These are phyloP conservation scores for Labeo catla DNA, from an alignment of 2,113 vertebrate genomes.

Conservation along the genomic window DNA sequence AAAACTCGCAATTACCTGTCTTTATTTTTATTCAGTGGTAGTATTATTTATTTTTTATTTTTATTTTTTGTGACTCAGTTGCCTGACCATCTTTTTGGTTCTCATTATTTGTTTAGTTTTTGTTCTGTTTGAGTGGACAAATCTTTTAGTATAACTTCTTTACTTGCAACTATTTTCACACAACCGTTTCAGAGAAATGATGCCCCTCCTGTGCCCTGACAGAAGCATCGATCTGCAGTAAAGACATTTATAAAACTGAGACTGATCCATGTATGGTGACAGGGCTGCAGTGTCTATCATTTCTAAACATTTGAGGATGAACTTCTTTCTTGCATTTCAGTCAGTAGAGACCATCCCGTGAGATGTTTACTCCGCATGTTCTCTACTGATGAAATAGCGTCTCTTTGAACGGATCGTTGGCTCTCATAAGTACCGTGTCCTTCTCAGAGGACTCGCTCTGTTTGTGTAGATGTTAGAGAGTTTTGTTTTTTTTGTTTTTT, in stretches of 20 bases:
- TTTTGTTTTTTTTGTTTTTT: not conserved
- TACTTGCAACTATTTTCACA: not conserved
- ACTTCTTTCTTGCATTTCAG: conserved; percentile 2
- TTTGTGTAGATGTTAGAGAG: not conserved
- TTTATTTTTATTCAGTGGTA: too few relatives aligned
- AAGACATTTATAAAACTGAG: not conserved
- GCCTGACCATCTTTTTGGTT: not conserved
- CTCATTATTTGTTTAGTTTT: not conserved
- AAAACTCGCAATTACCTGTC: too few relatives aligned
- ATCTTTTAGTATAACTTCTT: not conserved
- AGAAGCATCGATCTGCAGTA: not conserved
- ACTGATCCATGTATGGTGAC: not conserved
- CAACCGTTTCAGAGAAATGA: not conserved
- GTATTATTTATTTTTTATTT: too few relatives aligned
- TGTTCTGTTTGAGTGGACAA: not conserved
- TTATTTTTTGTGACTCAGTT: not conserved
- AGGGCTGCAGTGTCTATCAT: not conserved
- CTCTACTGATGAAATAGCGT: not conserved
- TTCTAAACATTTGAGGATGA: not conserved
- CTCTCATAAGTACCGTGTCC: not conserved
- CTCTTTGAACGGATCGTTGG: not conserved
- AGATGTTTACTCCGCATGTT: not conserved
- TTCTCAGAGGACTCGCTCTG: conserved; percentile 2
- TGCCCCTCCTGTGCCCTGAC: not conserved
- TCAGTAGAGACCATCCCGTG: not conserved